phyloP scores from a whole-genome alignment of 2,113 vertebrate species.

The Lutjanus erythropterus region DNA sequence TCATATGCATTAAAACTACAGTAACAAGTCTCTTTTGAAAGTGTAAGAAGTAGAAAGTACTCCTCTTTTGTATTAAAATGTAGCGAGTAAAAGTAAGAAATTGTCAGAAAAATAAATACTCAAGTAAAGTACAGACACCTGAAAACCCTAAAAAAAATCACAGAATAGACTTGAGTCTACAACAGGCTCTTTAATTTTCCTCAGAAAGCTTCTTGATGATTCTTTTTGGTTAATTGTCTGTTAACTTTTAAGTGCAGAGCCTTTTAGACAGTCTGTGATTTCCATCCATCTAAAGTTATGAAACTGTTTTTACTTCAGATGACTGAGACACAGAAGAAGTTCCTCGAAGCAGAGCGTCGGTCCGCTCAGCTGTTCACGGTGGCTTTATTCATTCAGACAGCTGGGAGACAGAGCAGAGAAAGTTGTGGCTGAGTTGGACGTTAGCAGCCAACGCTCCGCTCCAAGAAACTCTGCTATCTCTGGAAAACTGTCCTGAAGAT shows the following conservation, averaged over 20 bases:
- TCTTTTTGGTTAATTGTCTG: neutral
- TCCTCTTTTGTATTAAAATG: too few species aligned
- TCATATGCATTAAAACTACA: too few species aligned
- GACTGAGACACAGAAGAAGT: neutral
- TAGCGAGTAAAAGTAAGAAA: too few species aligned
- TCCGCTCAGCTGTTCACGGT: neutral
- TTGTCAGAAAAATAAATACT: too few species aligned
- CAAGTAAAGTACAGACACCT: too few species aligned
- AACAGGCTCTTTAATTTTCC: neutral
- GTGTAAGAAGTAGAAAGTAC: too few species aligned
- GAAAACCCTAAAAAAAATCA: too few species aligned
- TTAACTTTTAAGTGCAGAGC: neutral
- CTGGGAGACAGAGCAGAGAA: neutral
- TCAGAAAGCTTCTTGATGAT: neutral
- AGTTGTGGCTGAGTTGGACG: neutral
- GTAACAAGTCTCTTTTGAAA: too few species aligned
- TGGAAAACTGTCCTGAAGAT: neutral
- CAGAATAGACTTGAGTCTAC: neutral
- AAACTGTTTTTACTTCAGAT: conserved; percentile 3
- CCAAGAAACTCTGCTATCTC: conserved; percentile 7
- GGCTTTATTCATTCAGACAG: conserved; percentile 10
- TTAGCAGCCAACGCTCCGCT: neutral
- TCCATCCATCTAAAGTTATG: neutral
- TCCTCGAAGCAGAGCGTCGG: neutral
- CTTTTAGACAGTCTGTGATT: neutral